A percentile compares a stretch with the other conserved stretches of the same genome.
Conservation (phyloP, 2,113 vertebrate species). For the Sciurus niger region DNA sequence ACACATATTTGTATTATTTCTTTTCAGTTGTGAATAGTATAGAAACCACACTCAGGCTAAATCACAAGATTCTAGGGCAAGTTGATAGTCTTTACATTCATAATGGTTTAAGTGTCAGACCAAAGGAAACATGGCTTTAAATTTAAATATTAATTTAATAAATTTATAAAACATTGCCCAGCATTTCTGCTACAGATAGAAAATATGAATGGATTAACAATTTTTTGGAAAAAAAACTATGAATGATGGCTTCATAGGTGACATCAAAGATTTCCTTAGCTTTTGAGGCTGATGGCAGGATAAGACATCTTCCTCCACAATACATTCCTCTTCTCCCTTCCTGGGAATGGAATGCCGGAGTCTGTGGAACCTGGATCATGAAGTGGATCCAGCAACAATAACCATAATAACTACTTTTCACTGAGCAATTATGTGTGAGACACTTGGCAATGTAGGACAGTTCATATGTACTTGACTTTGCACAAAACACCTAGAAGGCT, state of each 20-base stretch:
- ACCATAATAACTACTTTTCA: neutral
- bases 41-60: neutral
- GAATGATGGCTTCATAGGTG: neutral
- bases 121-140: neutral
- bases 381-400: neutral
- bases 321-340: neutral
- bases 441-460: neutral
- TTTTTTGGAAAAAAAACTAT: neutral
- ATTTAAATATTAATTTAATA: slow-evolving; percentile 3
- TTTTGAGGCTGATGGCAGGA: neutral
- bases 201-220: slow-evolving; percentile 28
- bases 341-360: neutral
- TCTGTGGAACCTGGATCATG: neutral
- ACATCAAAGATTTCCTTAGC: slow-evolving; percentile 10
- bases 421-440: neutral
- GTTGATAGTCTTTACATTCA: slow-evolving; percentile 29
- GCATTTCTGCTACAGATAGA: neutral
- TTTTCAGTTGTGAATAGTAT: slow-evolving; percentile 31
- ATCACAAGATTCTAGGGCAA: slow-evolving; percentile 17
- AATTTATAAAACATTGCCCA: neutral
- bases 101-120: neutral
- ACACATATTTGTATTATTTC: neutral
- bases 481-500: neutral
- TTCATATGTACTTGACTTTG: neutral
- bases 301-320: neutral